Evolutionary conservation across 2,113 vertebrate species (phyloP).

Genomic region (Actenoides lindsayi): DNA sequence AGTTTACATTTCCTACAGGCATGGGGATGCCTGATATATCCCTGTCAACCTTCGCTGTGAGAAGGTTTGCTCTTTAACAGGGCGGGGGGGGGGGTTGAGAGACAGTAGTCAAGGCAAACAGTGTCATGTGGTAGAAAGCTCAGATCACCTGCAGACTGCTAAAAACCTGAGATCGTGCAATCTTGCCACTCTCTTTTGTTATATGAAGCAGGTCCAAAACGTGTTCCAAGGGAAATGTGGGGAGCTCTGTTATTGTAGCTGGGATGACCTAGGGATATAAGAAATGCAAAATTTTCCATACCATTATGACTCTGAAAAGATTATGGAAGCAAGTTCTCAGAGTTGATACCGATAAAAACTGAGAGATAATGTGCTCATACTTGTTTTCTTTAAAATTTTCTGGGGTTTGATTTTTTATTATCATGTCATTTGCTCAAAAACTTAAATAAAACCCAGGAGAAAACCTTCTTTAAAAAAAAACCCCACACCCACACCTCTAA

Average conservation of each 20-base stretch:
- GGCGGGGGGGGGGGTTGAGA: neutral
- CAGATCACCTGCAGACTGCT: neutral
- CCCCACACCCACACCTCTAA: neutral
- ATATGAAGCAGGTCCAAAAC: neutral
- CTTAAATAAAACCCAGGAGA: neutral
- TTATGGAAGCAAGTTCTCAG: neutral
- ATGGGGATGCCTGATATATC: neutral
- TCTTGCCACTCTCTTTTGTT: neutral
- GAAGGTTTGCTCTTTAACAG: slow-evolving; percentile 17
- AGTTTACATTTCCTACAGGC: slow-evolving; percentile 23
- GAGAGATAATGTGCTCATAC: neutral
- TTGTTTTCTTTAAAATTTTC: neutral
- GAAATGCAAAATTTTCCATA: neutral
- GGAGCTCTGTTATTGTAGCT: neutral
- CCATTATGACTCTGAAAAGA: neutral
- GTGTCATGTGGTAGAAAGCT: neutral
- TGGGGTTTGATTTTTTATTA: neutral
- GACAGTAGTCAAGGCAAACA: neutral
- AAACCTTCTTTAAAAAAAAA: neutral
- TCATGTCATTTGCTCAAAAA: neutral
- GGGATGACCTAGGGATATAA: neutral
- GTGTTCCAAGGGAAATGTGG: neutral
- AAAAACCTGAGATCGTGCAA: neutral
- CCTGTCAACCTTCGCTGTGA: neutral
- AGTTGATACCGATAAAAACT: neutral